Evolutionary conservation across 2,113 vertebrate genomes (phyloP), one percentile per base, ranked within the genome.

Genomic region (Dendropsophus ebraccatus): DNA sequence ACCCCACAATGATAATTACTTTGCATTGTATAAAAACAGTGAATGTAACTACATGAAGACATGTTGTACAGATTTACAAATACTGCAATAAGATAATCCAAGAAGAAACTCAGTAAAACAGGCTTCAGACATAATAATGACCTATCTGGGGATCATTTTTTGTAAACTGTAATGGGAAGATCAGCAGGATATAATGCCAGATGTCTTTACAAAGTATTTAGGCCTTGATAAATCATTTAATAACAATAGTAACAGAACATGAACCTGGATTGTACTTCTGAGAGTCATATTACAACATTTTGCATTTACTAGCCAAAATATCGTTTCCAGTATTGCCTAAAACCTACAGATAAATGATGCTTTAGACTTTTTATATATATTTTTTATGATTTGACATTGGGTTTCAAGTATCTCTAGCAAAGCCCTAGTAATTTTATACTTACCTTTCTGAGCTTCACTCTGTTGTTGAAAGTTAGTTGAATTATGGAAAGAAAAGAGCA

Each of bases 231-330:
- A 79, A 58, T 79, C 32, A 58, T 79, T 4, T 60, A 58, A 37
- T 60, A 35, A 37, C 52, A 79, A 37, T 60, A 79, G 76, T 35
- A 56, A 41, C 32, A 41, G 32, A 79, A 60, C 60, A 32, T 60
- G 19, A 25, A 21, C 17, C 16, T 58, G 5, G 13, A 37, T 41
- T 41, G 32, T 79, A 13, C 32, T 60, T n/a, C 12, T 11, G 54
- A 41, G 52, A 58, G 21, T 37, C 52, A 23, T 28, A 76, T 30
- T 19, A 76, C 16, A 30, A 4, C 5, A 23, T 58, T 35, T 52
- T 56, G 50, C 50, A 37, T 79, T 58, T 37, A 12, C 11, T 21
- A 16, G 32, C 58, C 35, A 60, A 79, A 79, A 58, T 58, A 58
- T 58, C 17, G 35, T 17, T 58, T 49, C 2, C 30, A 28, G 13